phyloP scores from a whole-genome alignment of 1,140 invertebrate genomes.

The Belonocnema kinseyi region DNA sequence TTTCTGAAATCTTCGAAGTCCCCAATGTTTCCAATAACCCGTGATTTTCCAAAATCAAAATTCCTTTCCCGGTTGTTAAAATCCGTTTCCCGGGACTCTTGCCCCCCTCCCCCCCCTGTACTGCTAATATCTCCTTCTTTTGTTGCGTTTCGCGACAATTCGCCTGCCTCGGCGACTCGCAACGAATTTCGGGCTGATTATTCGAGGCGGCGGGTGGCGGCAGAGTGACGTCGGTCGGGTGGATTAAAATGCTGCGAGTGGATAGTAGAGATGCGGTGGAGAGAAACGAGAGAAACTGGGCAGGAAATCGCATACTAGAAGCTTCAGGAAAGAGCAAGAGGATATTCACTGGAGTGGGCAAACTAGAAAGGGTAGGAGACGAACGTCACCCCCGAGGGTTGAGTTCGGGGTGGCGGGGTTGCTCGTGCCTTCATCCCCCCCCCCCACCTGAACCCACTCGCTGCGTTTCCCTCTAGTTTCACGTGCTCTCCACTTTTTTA shows the following conservation, averaged over 20 bases:
- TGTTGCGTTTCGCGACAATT: constrained; percentile 70
- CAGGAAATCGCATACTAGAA: constrained; percentile 27
- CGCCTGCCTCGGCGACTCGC: constrained; percentile 57
- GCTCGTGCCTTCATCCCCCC: constrained; percentile 51
- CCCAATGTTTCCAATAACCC: constrained; percentile 44
- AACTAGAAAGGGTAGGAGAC: constrained; percentile 46
- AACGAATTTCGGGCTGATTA: constrained; percentile 73
- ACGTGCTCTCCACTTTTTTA: constrained; percentile 37
- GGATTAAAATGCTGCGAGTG: constrained; percentile 69
- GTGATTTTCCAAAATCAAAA: constrained; percentile 43
- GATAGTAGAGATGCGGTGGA: constrained; percentile 42
- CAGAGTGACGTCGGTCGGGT: constrained; percentile 64
- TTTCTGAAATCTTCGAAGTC: too few relatives aligned
- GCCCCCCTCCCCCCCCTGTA: constrained; percentile 30
- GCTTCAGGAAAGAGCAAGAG: constrained; percentile 17
- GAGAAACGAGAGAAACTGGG: constrained; percentile 37
- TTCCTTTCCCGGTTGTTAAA: not conserved
- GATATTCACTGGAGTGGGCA: constrained; percentile 36
- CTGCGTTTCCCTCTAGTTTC: constrained; percentile 35
- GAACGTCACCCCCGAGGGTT: constrained; percentile 56
- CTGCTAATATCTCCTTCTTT: constrained; percentile 71
- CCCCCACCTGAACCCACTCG: constrained; percentile 28
- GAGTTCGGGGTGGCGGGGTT: constrained; percentile 43
- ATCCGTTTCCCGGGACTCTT: constrained; percentile 1
- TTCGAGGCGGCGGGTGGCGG: constrained; percentile 59